A percentile compares a stretch with the other conserved stretches of the same genome.
These are phyloP conservation scores for Linurgus olivaceus DNA, from an alignment of 2,797 vertebrate species.

Conservation along the genomic window DNA sequence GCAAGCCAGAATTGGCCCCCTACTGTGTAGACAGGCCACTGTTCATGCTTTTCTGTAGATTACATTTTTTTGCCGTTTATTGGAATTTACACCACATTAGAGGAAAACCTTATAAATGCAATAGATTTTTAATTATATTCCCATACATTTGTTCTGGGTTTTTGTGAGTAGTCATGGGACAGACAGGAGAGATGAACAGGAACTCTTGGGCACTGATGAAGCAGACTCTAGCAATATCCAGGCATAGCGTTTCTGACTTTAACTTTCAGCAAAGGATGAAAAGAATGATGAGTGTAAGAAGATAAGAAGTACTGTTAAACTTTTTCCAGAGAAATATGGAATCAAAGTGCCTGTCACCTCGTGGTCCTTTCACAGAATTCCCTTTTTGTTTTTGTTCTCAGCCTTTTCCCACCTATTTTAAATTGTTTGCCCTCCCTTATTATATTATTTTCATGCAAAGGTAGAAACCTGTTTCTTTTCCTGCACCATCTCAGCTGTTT, in stretches of 20 bases:
- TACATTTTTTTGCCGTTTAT: accelerated
- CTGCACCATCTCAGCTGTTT: not conserved
- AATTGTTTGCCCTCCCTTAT: not conserved
- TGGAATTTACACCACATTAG: not conserved
- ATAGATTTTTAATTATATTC: not conserved
- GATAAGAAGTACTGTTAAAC: not conserved
- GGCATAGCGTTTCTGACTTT: not conserved
- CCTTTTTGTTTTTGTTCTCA: not conserved
- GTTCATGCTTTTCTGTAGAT: not conserved
- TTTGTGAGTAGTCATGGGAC: not conserved
- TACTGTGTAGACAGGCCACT: not conserved
- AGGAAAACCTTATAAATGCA: not conserved
- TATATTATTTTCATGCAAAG: not conserved
- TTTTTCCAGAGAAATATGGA: not conserved
- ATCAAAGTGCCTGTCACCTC: not conserved
- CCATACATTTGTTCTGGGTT: not conserved
- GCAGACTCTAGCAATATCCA: not conserved
- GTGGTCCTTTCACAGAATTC: not conserved
- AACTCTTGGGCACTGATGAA: not conserved
- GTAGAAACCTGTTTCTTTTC: not conserved
- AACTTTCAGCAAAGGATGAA: not conserved
- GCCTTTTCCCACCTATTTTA: not conserved
- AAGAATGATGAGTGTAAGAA: not conserved
- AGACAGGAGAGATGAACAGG: not conserved
- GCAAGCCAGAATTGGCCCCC: not conserved